Base-by-base conservation (phyloP, 2,797 vertebrate genomes). In the Falco peregrinus region DNA sequence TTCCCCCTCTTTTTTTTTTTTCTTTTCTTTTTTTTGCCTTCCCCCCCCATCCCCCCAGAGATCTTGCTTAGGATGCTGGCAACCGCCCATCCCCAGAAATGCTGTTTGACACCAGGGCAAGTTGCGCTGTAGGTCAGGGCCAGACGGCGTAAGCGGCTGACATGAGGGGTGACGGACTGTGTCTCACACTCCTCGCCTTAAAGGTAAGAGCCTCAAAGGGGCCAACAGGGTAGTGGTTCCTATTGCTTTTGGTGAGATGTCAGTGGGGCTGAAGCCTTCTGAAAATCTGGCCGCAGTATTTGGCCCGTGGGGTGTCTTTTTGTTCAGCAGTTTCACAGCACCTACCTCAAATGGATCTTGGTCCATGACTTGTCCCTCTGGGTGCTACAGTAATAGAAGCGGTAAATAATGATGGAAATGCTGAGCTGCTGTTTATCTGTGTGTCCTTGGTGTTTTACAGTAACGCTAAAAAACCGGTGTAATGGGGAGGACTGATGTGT, bases 401-500 rank as follows among this genome's bases (percentile, higher is more conserved):
- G 71, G 37, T 54, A 78, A 82, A 54, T 50, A 77, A 83, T 12
- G 33, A 80, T 19, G 24, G 33, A 29, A 87, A 60, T 47, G 67
- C 69, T 86, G 89, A 88, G 69, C 33, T 9, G 7, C 80, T 89
- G 41, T 79, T 89, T 63, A 65, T 37, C 89, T 37, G 47, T 26
- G 19, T 35, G 65, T 79, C 82, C 89, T 88, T 89, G 63, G 93
- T 95, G 81, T 95, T 96, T 92, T 94, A 95, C 84, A 94, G 80
- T 91, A 91, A 95, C 83, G 68, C 19, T 71, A 71, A 78, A 77
- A 56, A 43, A 10, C 1, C 10, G 26, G 63, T 88, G 84, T 87
- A 84, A 93, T 11, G 79, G 93, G 93, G 92, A 96, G 79, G 71
- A 82, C 31, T 50, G 93, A 64, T 59, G 16, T 56, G n/a, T 91